These are phyloP conservation scores for Esperia sulphurella DNA, from an alignment of 2,888 invertebrate genomes.

Conservation along the genomic window DNA sequence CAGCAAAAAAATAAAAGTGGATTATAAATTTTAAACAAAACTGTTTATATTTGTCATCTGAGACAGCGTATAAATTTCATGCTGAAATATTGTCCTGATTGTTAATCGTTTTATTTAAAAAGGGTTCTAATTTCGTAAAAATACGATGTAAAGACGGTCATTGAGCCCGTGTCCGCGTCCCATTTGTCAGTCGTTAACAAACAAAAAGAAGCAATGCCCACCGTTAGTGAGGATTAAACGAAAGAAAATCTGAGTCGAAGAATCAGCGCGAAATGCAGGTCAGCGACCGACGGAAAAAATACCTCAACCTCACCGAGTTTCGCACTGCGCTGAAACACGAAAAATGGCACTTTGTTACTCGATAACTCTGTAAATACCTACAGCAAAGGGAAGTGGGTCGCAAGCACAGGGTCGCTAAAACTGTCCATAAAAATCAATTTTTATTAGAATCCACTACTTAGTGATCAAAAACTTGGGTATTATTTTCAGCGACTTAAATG, in stretches of 20 bases:
- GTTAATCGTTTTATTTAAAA: slow-evolving; percentile 46
- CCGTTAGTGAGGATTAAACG: slow-evolving; percentile 38
- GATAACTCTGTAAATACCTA: slow-evolving; percentile 16
- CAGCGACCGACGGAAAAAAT: slow-evolving; percentile 45
- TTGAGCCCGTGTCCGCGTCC: slow-evolving; percentile 41
- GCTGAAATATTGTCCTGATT: slow-evolving; percentile 42
- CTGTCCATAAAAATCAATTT: slow-evolving; percentile 4
- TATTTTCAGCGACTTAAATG: too few species aligned
- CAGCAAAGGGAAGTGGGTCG: slow-evolving; percentile 23
- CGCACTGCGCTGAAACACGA: slow-evolving; percentile 40
- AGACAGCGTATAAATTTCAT: slow-evolving; percentile 41
- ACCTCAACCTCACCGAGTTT: slow-evolving; percentile 30
- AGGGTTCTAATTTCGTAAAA: slow-evolving; percentile 39
- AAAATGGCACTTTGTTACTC: slow-evolving; percentile 30
- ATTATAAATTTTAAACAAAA: slow-evolving; percentile 31
- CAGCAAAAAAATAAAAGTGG: slow-evolving; percentile 18
- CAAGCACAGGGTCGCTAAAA: slow-evolving; percentile 14
- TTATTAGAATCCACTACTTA: too few species aligned
- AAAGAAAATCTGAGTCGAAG: slow-evolving; percentile 24
- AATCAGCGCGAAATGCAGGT: slow-evolving; percentile 49
- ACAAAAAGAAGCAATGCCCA: slow-evolving; percentile 33
- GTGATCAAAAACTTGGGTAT: not conserved
- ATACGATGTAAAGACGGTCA: slow-evolving; percentile 35
- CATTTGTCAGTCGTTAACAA: slow-evolving; percentile 37
- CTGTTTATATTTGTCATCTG: slow-evolving; percentile 29